Percentiles rank a stretch among this genome's conserved stretches.
These are phyloP conservation scores for Clangula hyemalis DNA, from an alignment of 2,797 vertebrate species.

Conservation along the genomic window DNA sequence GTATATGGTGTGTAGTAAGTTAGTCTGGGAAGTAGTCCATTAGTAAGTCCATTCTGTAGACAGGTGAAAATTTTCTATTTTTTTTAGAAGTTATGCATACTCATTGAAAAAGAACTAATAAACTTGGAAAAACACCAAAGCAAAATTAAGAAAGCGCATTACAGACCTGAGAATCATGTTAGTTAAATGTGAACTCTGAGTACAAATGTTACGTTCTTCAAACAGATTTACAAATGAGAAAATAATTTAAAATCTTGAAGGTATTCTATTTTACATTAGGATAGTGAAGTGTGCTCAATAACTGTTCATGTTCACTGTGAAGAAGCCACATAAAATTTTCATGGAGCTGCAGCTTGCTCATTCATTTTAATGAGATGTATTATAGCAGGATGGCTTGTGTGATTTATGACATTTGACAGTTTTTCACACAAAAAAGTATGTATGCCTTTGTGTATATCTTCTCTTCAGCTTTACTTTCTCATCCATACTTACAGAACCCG, in stretches of 20 bases:
- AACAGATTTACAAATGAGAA: conserved; percentile 55
- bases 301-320: conserved; percentile 17
- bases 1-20: background rate
- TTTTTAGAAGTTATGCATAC: background rate
- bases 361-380: conserved; percentile 19
- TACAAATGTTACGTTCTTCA: conserved; percentile 48
- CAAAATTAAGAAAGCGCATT: background rate
- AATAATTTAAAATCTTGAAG: conserved; percentile 44
- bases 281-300: conserved; percentile 35
- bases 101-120: conserved; percentile 8
- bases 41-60: background rate
- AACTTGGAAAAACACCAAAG: background rate
- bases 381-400: background rate
- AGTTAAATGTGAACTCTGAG: background rate
- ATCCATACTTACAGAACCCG: conserved; percentile 85
- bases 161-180: background rate
- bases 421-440: background rate
- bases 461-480: conserved; percentile 34
- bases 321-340: conserved; percentile 52
- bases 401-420: conserved; percentile 34
- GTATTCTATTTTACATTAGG: conserved; percentile 55
- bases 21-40: background rate
- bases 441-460: background rate
- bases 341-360: conserved; percentile 9
- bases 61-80: background rate